Conservation (phyloP, 2,797 vertebrate species). For the Microchirus variegatus region DNA sequence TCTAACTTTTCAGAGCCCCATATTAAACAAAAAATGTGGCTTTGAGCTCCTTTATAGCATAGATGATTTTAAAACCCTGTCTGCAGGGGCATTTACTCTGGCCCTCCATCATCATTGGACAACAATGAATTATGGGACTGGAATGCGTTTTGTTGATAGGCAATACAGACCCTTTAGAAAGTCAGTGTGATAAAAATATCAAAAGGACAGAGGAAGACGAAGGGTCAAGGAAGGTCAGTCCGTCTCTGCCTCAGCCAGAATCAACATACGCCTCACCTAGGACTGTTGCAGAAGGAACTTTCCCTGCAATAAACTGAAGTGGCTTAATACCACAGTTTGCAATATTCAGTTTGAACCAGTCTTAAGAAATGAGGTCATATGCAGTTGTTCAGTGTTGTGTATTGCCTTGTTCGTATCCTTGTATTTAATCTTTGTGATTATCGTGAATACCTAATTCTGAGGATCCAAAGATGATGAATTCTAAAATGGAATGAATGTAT, state of each 20-base stretch:
- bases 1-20: slow-evolving; percentile 7
- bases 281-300: slow-evolving; percentile 3
- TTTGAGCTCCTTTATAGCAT: too few relatives aligned
- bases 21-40: background rate
- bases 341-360: too few relatives aligned
- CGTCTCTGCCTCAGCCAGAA: slow-evolving; percentile 3
- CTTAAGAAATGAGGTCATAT: too few relatives aligned
- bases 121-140: background rate
- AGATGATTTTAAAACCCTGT: slow-evolving; percentile 11
- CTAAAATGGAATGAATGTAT: slow-evolving; percentile 17
- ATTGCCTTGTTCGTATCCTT: too few relatives aligned
- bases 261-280: slow-evolving; percentile 11
- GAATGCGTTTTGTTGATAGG: slow-evolving; percentile 15
- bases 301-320: too few relatives aligned
- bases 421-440: too few relatives aligned
- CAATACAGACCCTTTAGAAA: slow-evolving; percentile 22
- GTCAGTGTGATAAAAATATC: slow-evolving; percentile 25
- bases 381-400: too few relatives aligned
- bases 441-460: slow-evolving; percentile 23
- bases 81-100: slow-evolving; percentile 1
- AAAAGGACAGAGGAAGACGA: background rate
- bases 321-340: too few relatives aligned
- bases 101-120: slow-evolving; percentile 14
- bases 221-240: slow-evolving; percentile 10
- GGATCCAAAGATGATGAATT: slow-evolving; percentile 33